A percentile compares a stretch with the other conserved stretches of the same genome.
Conservation (phyloP, 1,140 invertebrate species). For the Scaptomyza pallida region DNA sequence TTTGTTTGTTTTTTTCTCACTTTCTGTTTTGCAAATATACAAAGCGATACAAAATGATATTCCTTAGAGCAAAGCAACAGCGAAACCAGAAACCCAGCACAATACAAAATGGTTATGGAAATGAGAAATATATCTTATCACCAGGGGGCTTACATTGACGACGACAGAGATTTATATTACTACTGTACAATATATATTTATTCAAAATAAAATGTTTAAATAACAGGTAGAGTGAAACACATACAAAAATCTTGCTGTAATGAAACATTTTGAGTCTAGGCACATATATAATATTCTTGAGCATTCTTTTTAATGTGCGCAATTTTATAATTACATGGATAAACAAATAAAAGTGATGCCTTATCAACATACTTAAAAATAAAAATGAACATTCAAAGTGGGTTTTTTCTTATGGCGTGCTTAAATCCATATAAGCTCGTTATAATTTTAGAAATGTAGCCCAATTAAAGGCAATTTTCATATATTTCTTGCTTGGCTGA, state of each 20-base stretch:
- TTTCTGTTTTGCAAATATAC: not conserved
- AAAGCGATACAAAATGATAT: not conserved
- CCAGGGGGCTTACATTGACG: slow-evolving; percentile 64
- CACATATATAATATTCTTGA: no score
- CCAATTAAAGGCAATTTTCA: slow-evolving; percentile 74
- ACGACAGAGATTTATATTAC: slow-evolving; percentile 35
- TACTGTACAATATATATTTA: no score
- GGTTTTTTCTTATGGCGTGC: not conserved
- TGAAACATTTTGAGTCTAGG: no score
- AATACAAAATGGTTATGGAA: slow-evolving; percentile 44
- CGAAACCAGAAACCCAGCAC: not conserved
- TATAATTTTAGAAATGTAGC: slow-evolving; percentile 36
- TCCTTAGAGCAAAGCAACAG: not conserved
- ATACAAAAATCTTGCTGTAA: no score
- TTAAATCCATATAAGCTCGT: not conserved
- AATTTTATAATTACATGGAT: no score
- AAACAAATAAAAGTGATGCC: no score
- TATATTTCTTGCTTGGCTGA: slow-evolving; percentile 49
- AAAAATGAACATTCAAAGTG: no score
- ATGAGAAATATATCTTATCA: slow-evolving; percentile 73
- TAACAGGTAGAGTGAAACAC: no score
- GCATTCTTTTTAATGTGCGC: no score
- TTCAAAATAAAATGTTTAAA: no score
- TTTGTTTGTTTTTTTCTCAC: not conserved
- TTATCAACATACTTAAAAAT: no score